These are phyloP conservation scores for Gulo gulo DNA, from an alignment of 2,113 vertebrate species.

Conservation along the genomic window DNA sequence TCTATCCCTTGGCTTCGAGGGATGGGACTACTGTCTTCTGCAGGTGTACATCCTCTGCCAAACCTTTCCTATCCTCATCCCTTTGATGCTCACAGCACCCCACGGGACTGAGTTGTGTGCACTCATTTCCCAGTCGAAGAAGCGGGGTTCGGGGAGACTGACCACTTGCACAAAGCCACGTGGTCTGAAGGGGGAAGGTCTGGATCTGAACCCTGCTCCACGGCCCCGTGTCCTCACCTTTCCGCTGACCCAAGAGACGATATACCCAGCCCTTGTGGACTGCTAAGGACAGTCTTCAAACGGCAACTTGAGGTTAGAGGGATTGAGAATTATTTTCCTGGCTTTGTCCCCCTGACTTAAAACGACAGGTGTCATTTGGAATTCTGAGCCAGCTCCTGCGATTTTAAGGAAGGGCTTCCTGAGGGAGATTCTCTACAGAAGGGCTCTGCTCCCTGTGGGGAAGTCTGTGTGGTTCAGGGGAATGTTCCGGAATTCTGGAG, in stretches of 20 bases:
- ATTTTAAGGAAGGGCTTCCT: background rate
- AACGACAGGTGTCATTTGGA: background rate
- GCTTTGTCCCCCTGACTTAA: background rate
- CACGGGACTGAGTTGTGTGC: too few species aligned
- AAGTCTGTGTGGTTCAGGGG: rapidly evolving
- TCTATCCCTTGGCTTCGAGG: background rate
- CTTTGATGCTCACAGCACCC: rapidly evolving
- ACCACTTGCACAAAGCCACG: background rate
- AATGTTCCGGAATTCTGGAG: too few species aligned
- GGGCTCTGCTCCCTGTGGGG: background rate
- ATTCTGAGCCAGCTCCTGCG: background rate
- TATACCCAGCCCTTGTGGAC: background rate
- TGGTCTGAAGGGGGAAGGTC: rapidly evolving
- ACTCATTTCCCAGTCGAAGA: too few species aligned
- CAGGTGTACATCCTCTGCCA: rapidly evolving
- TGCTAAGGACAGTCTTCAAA: background rate
- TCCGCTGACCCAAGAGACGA: too few species aligned
- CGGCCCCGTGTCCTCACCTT: background rate
- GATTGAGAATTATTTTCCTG: background rate
- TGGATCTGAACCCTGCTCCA: rapidly evolving
- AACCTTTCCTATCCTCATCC: background rate
- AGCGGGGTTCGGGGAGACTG: background rate
- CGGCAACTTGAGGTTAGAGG: background rate
- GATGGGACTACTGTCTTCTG: background rate
- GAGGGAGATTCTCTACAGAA: background rate